A percentile compares a stretch with the other conserved stretches of the same genome.
Conservation (phyloP, 1,140 invertebrate species). For the Pseudoatta argentina region DNA sequence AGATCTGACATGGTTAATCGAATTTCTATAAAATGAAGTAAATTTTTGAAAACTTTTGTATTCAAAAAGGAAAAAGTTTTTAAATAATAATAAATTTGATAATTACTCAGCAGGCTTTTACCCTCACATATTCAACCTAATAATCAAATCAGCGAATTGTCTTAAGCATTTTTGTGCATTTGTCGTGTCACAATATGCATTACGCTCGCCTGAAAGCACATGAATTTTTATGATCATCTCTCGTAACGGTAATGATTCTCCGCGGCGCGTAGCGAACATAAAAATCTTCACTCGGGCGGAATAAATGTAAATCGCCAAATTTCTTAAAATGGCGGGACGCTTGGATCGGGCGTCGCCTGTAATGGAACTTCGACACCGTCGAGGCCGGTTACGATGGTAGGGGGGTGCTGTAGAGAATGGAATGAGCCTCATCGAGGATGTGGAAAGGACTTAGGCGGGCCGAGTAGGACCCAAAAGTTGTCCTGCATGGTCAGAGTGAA, state of each 20-base stretch:
- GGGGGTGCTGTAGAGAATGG: background rate
- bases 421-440: constrained; percentile 62
- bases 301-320: constrained; percentile 70
- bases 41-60: background rate
- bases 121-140: background rate
- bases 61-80: background rate
- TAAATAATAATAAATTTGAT: background rate
- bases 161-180: background rate
- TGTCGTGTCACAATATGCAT: background rate
- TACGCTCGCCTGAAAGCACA: constrained; percentile 43
- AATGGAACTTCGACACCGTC: constrained; percentile 73
- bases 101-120: background rate
- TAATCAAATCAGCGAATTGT: background rate
- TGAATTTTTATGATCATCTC: constrained; percentile 65
- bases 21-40: background rate
- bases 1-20: background rate
- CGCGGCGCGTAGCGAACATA: constrained; percentile 42
- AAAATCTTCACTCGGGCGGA: constrained; percentile 34
- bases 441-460: constrained; percentile 66
- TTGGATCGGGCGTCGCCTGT: constrained; percentile 68
- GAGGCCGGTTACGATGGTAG: constrained; percentile 44
- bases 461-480: constrained; percentile 71
- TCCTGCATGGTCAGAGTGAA: constrained; percentile 65
- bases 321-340: constrained; percentile 47
- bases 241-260: constrained; percentile 64